Base-by-base conservation (phyloP, 1,140 invertebrate genomes). In the Leptoteleia sp. region DNA sequence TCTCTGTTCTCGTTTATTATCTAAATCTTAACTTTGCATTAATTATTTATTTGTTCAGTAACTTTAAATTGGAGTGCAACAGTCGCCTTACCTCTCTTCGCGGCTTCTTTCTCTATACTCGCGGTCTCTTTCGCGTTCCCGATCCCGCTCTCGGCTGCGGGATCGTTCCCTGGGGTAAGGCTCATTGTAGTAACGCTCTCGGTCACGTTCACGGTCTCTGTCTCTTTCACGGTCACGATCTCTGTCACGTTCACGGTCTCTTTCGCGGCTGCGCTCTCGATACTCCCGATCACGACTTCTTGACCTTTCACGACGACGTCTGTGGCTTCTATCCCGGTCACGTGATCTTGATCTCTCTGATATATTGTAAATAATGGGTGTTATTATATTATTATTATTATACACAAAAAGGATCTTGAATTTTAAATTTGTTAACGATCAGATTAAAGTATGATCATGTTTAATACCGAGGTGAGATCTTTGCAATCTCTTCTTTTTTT, bases 231-330 rank as follows among this genome's bases (percentile, higher is more conserved):
- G 85, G 42, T 94, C 93, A 9, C 92, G 86, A 38, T 94, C 93
- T 11, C 92, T 82, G 61, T 92, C 92, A 0, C 90, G 83, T 3
- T 91, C 91, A 12, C 92, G 87, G 61, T 93, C 92, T n/a, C 93
- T 87, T 15, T 94, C 94, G 33, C 95, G 91, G 80, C 93, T 94
- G 55, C 95, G 90, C 57, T 93, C 93, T 29, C 93, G 87, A 50
- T 92, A 92, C 19, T 95, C 95, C 5, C 95, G 87, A 83, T 96
- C 96, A 1, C 95, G 91, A 57, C 94, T 94, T 17, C 95, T 91
- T 13, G 95, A 96, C 48, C 95, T 89, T n/a, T 96, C 95, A 0
- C 95, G 91, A 5, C 94, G 90, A 13, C 92, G 91, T 61, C 93
- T 89, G 76, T 92, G 92, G 81, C 86, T 92, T 84, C 91, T 92